phyloP scores from a whole-genome alignment of 2,113 vertebrate species.

The Suricata suricatta region DNA sequence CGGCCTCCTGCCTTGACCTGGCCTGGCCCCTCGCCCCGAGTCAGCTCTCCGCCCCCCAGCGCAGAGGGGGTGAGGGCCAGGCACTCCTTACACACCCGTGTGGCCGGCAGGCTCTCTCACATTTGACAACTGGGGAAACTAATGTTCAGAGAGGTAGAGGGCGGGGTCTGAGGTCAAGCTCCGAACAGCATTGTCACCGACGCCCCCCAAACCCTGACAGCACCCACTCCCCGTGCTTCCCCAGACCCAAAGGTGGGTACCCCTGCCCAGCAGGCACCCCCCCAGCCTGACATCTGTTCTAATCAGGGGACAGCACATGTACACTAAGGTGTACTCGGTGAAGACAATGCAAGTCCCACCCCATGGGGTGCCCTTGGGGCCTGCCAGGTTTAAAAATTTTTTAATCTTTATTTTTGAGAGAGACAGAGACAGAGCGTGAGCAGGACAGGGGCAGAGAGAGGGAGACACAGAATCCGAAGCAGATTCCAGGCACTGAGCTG shows the following conservation, averaged over 20 bases:
- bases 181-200: neutral
- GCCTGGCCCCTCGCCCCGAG: too few species aligned
- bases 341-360: neutral
- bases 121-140: neutral
- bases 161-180: neutral
- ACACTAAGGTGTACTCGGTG: too few species aligned
- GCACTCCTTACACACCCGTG: too few species aligned
- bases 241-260: neutral
- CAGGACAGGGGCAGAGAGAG: too few species aligned
- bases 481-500: too few species aligned
- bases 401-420: too few species aligned
- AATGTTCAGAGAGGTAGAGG: neutral
- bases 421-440: too few species aligned
- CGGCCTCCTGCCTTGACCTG: neutral
- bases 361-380: neutral
- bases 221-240: too few species aligned
- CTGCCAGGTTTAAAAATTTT: too few species aligned
- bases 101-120: neutral
- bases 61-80: neutral
- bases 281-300: neutral
- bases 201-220: neutral
- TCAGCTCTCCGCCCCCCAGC: too few species aligned
- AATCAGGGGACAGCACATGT: accelerated
- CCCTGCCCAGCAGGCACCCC: neutral
- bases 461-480: too few species aligned